These are phyloP conservation scores for Physeter macrocephalus DNA, from an alignment of 2,113 vertebrate genomes.

Conservation along the genomic window DNA sequence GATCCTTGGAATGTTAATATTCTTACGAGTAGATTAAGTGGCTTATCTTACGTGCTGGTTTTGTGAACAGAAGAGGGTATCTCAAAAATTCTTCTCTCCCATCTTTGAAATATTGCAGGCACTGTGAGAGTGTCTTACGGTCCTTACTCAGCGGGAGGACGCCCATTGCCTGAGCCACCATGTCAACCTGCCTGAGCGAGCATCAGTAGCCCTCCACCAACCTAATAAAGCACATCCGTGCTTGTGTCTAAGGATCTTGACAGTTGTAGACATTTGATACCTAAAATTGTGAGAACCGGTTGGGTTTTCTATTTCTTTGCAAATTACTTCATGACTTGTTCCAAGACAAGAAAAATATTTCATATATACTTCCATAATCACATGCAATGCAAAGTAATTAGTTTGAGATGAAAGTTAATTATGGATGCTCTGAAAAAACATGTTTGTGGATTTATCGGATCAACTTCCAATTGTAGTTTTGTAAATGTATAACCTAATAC, in stretches of 20 bases:
- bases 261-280: background rate
- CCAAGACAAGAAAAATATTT: background rate
- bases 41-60: rapidly evolving
- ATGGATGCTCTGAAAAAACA: background rate
- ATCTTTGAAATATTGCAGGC: background rate
- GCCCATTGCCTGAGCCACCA: background rate
- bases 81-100: background rate
- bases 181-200: background rate
- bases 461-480: background rate
- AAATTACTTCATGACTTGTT: background rate
- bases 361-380: background rate
- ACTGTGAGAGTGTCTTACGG: too few species aligned
- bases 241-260: background rate
- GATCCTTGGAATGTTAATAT: background rate
- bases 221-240: too few species aligned
- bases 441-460: background rate
- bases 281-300: background rate
- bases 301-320: background rate
- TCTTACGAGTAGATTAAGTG: background rate
- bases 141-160: background rate
- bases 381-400: background rate
- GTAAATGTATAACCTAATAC: background rate
- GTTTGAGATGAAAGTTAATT: background rate
- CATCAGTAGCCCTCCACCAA: too few species aligned
- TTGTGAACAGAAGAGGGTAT: background rate